phyloP scores from a whole-genome alignment of 2,888 invertebrate genomes.

The Xylophagus ater region DNA sequence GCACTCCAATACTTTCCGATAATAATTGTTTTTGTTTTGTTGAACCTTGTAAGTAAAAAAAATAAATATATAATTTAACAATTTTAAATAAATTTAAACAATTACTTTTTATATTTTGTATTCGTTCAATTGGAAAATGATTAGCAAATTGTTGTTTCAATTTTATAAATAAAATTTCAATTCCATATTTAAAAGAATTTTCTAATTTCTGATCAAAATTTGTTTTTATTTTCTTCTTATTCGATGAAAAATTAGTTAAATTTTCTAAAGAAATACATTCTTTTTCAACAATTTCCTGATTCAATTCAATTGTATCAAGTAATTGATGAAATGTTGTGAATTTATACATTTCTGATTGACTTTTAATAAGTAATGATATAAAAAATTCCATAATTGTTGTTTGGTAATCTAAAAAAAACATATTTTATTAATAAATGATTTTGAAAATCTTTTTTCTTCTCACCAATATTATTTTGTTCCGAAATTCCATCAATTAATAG shows the following conservation, averaged over 20 bases:
- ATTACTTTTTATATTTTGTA: background rate
- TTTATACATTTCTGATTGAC: slow-evolving; percentile 7
- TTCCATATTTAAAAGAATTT: background rate
- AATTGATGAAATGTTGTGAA: slow-evolving; percentile 9
- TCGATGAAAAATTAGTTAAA: too few species aligned
- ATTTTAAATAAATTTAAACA: background rate
- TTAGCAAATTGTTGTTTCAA: background rate
- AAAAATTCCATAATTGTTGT: slow-evolving; percentile 10
- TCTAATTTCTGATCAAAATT: too few species aligned
- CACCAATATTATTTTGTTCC: background rate
- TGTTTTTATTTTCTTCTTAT: too few species aligned
- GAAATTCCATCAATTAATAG: slow-evolving; percentile 2
- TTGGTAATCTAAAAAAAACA: slow-evolving; percentile 9
- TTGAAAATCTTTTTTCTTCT: background rate
- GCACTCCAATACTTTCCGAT: slow-evolving; percentile 21
- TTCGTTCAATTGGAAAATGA: background rate
- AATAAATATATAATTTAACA: background rate
- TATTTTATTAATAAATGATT: background rate
- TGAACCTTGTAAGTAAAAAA: too few species aligned
- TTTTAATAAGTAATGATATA: slow-evolving; percentile 11
- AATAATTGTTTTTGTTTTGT: slow-evolving; percentile 2
- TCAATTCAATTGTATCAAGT: slow-evolving; percentile 10
- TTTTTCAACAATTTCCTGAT: too few species aligned
- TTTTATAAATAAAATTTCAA: slow-evolving; percentile 3
- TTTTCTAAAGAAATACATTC: too few species aligned